phyloP scores from a whole-genome alignment of 2,797 vertebrate species.

The Aeoliscus strigatus region DNA sequence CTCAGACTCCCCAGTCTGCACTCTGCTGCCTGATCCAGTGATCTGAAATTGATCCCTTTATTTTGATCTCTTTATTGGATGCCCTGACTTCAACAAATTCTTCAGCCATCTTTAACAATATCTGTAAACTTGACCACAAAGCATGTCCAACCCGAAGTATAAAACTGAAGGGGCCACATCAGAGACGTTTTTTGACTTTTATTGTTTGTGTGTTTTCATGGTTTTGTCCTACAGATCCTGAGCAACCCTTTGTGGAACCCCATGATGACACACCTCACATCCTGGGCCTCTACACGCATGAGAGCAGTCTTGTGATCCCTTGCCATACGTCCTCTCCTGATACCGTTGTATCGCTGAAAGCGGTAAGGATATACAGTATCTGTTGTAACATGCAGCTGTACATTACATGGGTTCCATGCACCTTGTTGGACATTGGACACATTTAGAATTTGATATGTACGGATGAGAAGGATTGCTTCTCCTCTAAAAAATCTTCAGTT shows the following conservation, averaged over 20 bases:
- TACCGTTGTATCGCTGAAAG: slow-evolving; percentile 64
- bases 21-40: slow-evolving; percentile 26
- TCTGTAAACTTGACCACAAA: slow-evolving; percentile 14
- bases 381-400: background rate
- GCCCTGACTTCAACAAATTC: slow-evolving; percentile 15
- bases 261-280: accelerated
- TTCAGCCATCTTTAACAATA: slow-evolving; percentile 4
- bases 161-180: slow-evolving; percentile 10
- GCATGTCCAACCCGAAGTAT: slow-evolving; percentile 15
- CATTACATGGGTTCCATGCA: slow-evolving; percentile 3
- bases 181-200: slow-evolving; percentile 6
- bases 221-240: slow-evolving; percentile 68
- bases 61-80: slow-evolving; percentile 28
- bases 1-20: slow-evolving; percentile 18
- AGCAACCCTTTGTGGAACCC: slow-evolving; percentile 76
- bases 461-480: no score
- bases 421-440: background rate
- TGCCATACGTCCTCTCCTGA: slow-evolving; percentile 82
- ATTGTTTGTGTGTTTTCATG: slow-evolving; percentile 16
- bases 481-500: background rate
- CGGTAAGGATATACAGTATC: slow-evolving; percentile 67
- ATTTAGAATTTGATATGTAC: no score
- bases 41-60: slow-evolving; percentile 27
- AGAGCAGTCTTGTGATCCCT: slow-evolving; percentile 69
- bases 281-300: slow-evolving; percentile 46